Percentiles rank a stretch among this genome's conserved stretches.
Conservation (phyloP, 2,888 invertebrate genomes). For the Clunio marinus region DNA sequence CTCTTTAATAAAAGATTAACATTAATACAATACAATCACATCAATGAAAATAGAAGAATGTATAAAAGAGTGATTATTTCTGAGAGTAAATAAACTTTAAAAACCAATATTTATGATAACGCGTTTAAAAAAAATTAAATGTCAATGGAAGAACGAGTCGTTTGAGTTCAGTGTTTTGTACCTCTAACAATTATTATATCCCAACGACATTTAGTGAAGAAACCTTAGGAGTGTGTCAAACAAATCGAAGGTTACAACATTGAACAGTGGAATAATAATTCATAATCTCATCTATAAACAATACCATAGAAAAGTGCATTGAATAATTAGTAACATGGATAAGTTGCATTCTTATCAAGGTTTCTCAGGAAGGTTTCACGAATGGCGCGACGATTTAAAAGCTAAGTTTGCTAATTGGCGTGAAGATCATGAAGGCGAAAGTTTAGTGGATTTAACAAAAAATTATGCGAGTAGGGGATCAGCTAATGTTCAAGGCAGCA, state of each 20-base stretch:
- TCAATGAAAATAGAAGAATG: no score
- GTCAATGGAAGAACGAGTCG: no score
- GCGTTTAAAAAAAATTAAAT: neutral
- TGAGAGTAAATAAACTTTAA: no score
- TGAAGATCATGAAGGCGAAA: conserved; percentile 56
- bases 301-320: neutral
- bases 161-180: no score
- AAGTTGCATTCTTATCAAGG: conserved; percentile 79
- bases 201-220: no score
- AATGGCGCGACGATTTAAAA: conserved; percentile 60
- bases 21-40: no score
- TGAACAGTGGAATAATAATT: neutral
- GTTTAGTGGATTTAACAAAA: conserved; percentile 54
- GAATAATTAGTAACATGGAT: conserved; percentile 58
- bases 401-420: conserved; percentile 62
- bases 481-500: conserved; percentile 41
- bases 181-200: no score
- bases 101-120: no score
- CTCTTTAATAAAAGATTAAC: no score
- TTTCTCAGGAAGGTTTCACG: conserved; percentile 65
- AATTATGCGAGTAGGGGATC: conserved; percentile 45
- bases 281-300: no score
- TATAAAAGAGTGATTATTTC: no score
- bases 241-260: neutral
- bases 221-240: neutral